phyloP scores from a whole-genome alignment of 2,797 vertebrate species.

The Crenichthys baileyi region DNA sequence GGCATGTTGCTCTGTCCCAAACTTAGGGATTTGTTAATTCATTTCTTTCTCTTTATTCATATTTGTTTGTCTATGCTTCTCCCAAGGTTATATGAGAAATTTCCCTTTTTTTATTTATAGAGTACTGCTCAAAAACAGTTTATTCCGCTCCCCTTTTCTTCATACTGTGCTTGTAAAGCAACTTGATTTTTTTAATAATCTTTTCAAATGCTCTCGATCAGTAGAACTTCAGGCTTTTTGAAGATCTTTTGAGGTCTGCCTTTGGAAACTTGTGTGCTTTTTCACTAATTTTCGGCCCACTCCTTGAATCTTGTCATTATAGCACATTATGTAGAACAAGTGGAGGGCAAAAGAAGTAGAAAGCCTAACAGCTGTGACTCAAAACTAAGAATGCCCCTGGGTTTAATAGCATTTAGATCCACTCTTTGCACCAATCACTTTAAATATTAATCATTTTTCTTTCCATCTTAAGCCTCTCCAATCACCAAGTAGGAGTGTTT shows the following conservation, averaged over 20 bases:
- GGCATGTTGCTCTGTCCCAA: slow-evolving; percentile 12
- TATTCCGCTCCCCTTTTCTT: background rate
- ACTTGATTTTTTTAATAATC: background rate
- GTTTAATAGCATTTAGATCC: slow-evolving; percentile 3
- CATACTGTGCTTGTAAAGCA: background rate
- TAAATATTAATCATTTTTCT: slow-evolving; percentile 3
- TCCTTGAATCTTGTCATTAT: background rate
- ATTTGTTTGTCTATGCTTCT: slow-evolving; percentile 3
- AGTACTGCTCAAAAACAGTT: background rate
- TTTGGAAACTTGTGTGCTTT: background rate
- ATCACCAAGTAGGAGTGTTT: background rate
- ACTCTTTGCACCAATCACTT: slow-evolving; percentile 4
- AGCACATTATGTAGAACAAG: background rate
- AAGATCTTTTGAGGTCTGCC: background rate
- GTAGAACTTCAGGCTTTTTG: background rate
- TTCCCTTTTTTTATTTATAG: background rate
- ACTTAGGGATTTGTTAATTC: slow-evolving; percentile 3
- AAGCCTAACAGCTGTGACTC: background rate
- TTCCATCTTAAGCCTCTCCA: background rate
- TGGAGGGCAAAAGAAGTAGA: background rate
- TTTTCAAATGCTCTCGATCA: background rate
- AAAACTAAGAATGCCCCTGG: background rate
- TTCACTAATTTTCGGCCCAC: background rate
- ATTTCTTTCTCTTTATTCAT: slow-evolving; percentile 5
- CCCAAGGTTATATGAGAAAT: background rate